These are phyloP conservation scores for Ariopsis seemanni DNA, from an alignment of 2,113 vertebrate genomes.

Conservation along the genomic window DNA sequence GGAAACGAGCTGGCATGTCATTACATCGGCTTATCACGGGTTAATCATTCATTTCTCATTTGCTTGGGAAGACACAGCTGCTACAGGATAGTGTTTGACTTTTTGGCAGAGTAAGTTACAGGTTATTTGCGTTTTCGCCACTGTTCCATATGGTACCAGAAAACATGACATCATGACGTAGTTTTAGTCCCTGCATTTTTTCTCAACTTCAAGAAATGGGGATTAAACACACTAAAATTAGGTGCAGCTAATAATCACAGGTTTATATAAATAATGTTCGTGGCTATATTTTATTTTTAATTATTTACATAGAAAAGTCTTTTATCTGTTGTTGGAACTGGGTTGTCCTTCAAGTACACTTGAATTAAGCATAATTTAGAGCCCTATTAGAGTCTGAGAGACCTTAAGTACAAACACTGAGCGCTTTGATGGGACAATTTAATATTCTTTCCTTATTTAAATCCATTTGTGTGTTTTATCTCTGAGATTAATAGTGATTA, in stretches of 20 bases:
- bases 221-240: neutral
- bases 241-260: no score
- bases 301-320: neutral
- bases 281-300: neutral
- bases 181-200: no score
- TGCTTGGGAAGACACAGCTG: slow-evolving; percentile 35
- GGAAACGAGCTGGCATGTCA: no score
- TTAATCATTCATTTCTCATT: slow-evolving; percentile 24
- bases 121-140: neutral
- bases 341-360: neutral
- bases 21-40: neutral
- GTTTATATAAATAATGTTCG: neutral
- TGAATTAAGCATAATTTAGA: neutral
- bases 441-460: neutral
- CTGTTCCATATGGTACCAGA: neutral
- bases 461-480: neutral
- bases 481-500: neutral
- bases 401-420: neutral
- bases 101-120: neutral
- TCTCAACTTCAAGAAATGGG: neutral
- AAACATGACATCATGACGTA: neutral
- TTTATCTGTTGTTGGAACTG: neutral
- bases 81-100: neutral
- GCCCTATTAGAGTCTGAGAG: neutral
- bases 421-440: neutral